These are phyloP conservation scores for Beris chalybata DNA, from an alignment of 2,888 invertebrate genomes.

Conservation along the genomic window DNA sequence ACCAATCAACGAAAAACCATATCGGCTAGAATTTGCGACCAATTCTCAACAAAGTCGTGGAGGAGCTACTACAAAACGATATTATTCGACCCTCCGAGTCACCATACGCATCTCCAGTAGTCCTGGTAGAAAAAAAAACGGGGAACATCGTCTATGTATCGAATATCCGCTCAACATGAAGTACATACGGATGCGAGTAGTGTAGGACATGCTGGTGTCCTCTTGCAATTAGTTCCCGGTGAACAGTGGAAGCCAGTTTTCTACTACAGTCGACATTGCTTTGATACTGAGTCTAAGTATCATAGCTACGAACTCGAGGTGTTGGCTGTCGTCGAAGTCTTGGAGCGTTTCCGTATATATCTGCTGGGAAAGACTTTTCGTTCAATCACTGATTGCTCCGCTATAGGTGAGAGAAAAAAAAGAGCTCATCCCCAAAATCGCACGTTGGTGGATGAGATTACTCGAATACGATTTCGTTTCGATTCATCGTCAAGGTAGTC, in stretches of 20 bases:
- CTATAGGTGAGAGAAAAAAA: slow-evolving; percentile 13
- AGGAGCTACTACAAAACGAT: no score
- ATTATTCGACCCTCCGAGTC: background rate
- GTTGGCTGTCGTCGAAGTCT: slow-evolving; percentile 35
- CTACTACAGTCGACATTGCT: slow-evolving; percentile 29
- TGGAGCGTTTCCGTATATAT: slow-evolving; percentile 40
- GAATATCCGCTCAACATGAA: slow-evolving; percentile 32
- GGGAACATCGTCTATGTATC: no score
- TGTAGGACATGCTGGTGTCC: slow-evolving; percentile 12
- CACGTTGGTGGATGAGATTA: slow-evolving; percentile 41
- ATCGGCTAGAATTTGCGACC: no score
- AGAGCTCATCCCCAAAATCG: slow-evolving; percentile 36
- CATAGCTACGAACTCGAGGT: slow-evolving; percentile 30
- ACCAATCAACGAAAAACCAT: no score
- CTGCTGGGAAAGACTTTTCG: slow-evolving; percentile 39
- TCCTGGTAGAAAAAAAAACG: background rate
- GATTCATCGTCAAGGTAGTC: slow-evolving; percentile 39
- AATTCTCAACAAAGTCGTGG: no score
- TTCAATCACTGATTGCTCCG: slow-evolving; percentile 15
- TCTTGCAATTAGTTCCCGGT: slow-evolving; percentile 19
- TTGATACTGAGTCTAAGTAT: slow-evolving; percentile 33
- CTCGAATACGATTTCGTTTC: slow-evolving; percentile 40
- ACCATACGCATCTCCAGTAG: background rate
- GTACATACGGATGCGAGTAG: slow-evolving; percentile 22
- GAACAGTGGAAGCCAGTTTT: no score